A percentile compares a stretch with the other conserved stretches of the same genome.
Conservation (phyloP, 1,140 invertebrate species). For the Melitaea cinxia region DNA sequence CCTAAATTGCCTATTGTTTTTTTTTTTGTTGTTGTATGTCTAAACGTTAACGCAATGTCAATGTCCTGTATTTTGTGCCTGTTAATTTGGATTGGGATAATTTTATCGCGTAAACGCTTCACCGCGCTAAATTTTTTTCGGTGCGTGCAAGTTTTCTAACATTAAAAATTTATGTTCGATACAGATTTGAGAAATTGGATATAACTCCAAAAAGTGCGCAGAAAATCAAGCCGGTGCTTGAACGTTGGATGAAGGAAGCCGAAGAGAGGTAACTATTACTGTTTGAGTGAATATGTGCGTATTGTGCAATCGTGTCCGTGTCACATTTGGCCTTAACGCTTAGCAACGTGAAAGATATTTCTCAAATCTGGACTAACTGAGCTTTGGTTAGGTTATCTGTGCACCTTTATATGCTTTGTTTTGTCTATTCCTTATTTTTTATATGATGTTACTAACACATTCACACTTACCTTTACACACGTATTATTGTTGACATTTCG, state of each 20-base stretch:
- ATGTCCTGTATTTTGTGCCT: conserved; percentile 85
- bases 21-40: conserved; percentile 67
- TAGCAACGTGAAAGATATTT: conserved; percentile 76
- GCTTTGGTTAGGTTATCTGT: conserved; percentile 59
- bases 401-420: conserved; percentile 16
- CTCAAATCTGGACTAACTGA: conserved; percentile 81
- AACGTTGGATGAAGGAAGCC: conserved; percentile 98
- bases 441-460: not conserved
- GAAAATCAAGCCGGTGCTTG: conserved; percentile 99
- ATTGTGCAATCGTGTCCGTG: conserved; percentile 73
- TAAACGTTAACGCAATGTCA: conserved; percentile 83
- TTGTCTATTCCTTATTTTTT: conserved; percentile 1
- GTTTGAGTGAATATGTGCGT: conserved; percentile 76
- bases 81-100: conserved; percentile 66
- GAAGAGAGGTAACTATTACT: conserved; percentile 93
- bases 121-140: conserved; percentile 51
- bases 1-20: conserved; percentile 80
- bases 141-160: conserved; percentile 72
- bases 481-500: not conserved
- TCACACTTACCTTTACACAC: not conserved
- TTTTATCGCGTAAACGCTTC: conserved; percentile 50
- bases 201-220: conserved; percentile 99
- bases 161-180: conserved; percentile 80
- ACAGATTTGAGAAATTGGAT: conserved; percentile 99
- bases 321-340: conserved; percentile 78